Conservation (phyloP, 2,797 vertebrate genomes). For the Anabas testudineus region DNA sequence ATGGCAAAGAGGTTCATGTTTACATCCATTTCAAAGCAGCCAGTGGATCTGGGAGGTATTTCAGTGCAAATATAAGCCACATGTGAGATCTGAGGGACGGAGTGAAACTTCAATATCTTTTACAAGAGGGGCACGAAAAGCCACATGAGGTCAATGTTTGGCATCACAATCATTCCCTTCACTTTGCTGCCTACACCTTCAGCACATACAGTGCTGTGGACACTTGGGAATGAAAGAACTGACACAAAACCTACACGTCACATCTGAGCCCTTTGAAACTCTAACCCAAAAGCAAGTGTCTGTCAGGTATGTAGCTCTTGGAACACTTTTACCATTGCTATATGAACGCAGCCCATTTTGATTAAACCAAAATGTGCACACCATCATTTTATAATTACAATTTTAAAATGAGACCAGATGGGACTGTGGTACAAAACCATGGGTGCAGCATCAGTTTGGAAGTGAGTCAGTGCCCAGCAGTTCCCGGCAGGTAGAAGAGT, state of each 20-base stretch:
- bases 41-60: conserved; percentile 71
- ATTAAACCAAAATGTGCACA: conserved; percentile 48
- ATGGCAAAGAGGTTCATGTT: conserved; percentile 60
- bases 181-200: conserved; percentile 58
- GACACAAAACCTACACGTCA: conserved; percentile 34
- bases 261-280: conserved; percentile 62
- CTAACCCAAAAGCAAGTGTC: conserved; percentile 21
- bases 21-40: conserved; percentile 73
- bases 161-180: conserved; percentile 57
- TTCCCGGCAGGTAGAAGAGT: conserved; percentile 60
- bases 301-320: conserved; percentile 41
- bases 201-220: conserved; percentile 27
- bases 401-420: conserved; percentile 71
- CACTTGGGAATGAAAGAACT: conserved; percentile 30
- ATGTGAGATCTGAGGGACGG: conserved; percentile 72
- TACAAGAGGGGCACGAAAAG: conserved; percentile 54
- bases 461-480: conserved; percentile 39
- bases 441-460: conserved; percentile 28
- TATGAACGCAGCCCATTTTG: conserved; percentile 50
- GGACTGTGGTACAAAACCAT: conserved; percentile 14
- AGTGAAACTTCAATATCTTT: conserved; percentile 71
- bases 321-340: conserved; percentile 33
- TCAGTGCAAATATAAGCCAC: conserved; percentile 75
- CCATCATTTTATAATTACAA: conserved; percentile 44
- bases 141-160: conserved; percentile 71